phyloP scores from a whole-genome alignment of 2,797 vertebrate genomes.

The Phylloscopus collybita region DNA sequence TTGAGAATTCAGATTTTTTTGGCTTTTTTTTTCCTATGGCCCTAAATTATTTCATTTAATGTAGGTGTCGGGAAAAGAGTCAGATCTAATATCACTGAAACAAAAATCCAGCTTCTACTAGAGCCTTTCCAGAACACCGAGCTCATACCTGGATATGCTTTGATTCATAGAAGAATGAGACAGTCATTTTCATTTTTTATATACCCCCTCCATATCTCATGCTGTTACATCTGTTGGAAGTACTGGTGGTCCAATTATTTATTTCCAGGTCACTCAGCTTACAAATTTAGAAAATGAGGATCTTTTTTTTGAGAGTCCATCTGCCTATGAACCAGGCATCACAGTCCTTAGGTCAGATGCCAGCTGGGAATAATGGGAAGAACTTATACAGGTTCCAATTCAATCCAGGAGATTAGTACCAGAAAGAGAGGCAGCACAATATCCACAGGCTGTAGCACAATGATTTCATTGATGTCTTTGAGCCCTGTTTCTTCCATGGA shows the following conservation, averaged over 20 bases:
- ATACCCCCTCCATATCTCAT: neutral
- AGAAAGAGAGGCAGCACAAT: constrained; percentile 27
- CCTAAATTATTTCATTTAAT: neutral
- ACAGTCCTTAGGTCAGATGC: neutral
- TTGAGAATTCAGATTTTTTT: neutral
- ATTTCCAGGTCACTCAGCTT: neutral
- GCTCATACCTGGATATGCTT: neutral
- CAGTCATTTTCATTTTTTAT: neutral
- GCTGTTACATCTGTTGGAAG: neutral
- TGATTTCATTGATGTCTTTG: constrained; percentile 40
- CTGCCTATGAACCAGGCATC: neutral
- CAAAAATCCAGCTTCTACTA: neutral
- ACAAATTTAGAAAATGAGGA: neutral
- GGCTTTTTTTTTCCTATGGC: neutral
- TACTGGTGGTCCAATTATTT: neutral
- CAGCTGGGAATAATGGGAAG: constrained; percentile 10
- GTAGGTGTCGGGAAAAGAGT: neutral
- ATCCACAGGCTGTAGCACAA: constrained; percentile 34
- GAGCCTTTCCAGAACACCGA: neutral
- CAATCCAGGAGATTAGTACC: constrained; percentile 43
- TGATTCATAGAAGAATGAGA: neutral
- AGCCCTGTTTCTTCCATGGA: constrained; percentile 16
- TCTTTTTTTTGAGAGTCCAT: neutral
- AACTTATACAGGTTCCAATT: constrained; percentile 49
- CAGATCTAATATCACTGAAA: neutral